Percentiles rank a stretch among this genome's conserved stretches.
Evolutionary conservation across 2,797 vertebrate genomes (phyloP).

Genomic region (Alauda arvensis): DNA sequence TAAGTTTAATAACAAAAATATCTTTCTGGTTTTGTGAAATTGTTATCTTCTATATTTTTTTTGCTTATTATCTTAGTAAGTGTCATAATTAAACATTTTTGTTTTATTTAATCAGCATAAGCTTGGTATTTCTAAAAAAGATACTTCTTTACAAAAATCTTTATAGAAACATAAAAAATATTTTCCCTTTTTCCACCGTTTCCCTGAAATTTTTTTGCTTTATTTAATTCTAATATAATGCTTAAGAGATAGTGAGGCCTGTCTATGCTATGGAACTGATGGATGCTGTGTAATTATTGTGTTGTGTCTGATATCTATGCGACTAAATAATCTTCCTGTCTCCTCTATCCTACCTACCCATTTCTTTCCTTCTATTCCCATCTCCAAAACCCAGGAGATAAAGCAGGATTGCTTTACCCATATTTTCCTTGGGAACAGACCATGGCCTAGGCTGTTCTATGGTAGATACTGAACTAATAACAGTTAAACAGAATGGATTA

Average conservation of each 20-base stretch:
- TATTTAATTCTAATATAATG: neutral
- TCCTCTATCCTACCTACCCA: neutral
- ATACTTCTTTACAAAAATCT: neutral
- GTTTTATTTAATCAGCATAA: neutral
- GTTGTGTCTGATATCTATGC: neutral
- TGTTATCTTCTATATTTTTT: neutral
- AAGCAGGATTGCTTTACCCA: neutral
- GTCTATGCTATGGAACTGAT: neutral
- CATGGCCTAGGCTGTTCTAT: neutral
- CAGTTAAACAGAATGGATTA: neutral
- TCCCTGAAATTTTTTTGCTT: neutral
- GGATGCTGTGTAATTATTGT: neutral
- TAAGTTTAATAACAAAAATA: neutral
- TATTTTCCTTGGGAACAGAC: neutral
- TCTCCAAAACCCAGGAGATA: neutral
- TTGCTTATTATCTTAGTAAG: neutral
- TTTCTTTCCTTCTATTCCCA: neutral
- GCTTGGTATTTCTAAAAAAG: neutral
- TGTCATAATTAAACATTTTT: neutral
- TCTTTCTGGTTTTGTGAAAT: neutral
- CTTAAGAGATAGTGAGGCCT: neutral
- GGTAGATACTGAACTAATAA: neutral
- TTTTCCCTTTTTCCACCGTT: neutral
- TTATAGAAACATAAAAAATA: neutral
- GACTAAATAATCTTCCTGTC: neutral